phyloP scores from a whole-genome alignment of 2,113 vertebrate species.

The Thinocorus orbignyianus region DNA sequence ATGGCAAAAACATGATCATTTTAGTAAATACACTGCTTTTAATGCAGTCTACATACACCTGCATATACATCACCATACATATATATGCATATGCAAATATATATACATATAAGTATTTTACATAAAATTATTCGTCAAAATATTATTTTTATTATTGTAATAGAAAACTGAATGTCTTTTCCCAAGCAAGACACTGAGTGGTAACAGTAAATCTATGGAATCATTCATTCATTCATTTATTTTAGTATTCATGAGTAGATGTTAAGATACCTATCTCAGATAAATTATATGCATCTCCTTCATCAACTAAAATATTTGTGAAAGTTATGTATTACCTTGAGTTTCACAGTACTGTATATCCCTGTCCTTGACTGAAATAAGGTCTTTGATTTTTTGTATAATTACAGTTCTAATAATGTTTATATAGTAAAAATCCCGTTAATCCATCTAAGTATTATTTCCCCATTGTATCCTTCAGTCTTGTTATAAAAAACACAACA shows the following conservation, averaged over 20 bases:
- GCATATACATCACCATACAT: background rate
- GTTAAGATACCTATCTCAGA: background rate
- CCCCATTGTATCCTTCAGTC: background rate
- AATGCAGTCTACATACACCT: background rate
- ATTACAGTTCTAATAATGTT: background rate
- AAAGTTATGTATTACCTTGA: background rate
- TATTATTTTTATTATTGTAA: background rate
- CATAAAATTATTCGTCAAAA: rapidly evolving
- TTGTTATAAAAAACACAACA: background rate
- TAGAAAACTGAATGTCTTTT: background rate
- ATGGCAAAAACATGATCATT: background rate
- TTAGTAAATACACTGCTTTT: background rate
- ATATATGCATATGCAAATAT: too few relatives aligned
- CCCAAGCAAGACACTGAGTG: background rate
- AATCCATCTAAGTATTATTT: background rate
- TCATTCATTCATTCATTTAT: background rate
- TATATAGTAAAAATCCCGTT: background rate
- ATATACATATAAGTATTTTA: background rate
- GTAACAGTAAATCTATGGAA: background rate
- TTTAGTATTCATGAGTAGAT: background rate
- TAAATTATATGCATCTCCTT: background rate
- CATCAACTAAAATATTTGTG: background rate
- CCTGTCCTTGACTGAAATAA: background rate
- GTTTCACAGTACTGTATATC: background rate
- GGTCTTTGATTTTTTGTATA: background rate